Conservation (phyloP, 1,140 invertebrate genomes). For the Aricia agestis region DNA sequence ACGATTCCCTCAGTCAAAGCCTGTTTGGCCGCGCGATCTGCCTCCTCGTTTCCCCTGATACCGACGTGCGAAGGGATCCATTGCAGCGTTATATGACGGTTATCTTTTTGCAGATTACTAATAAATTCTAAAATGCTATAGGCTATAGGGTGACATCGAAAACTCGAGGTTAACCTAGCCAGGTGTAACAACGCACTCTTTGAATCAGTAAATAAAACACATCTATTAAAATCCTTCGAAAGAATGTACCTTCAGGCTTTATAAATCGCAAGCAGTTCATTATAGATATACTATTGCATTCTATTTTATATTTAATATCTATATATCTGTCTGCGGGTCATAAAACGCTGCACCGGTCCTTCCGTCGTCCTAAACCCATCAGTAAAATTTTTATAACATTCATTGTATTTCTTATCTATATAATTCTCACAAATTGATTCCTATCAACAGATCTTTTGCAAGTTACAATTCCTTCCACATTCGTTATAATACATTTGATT, state of each 20-base stretch:
- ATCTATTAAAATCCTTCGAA: too few species aligned
- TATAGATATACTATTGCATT: too few species aligned
- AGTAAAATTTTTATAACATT: too few species aligned
- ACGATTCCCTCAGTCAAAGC: too few species aligned
- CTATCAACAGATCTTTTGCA: conserved; percentile 9
- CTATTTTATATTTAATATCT: too few species aligned
- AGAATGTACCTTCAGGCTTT: too few species aligned
- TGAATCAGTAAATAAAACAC: too few species aligned
- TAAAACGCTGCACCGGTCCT: too few species aligned
- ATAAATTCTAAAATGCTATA: conserved; percentile 10
- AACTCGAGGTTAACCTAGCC: conserved; percentile 11
- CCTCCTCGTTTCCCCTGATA: conserved; percentile 11
- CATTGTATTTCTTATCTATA: too few species aligned
- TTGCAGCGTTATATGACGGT: conserved; percentile 4
- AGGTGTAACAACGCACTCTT: conserved; percentile 11
- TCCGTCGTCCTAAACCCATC: too few species aligned
- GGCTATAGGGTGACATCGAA: conserved; percentile 11
- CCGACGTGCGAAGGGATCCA: conserved; percentile 13
- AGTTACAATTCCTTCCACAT: conserved; percentile 3
- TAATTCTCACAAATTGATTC: neutral
- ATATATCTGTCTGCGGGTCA: too few species aligned
- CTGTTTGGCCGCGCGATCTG: conserved; percentile 2
- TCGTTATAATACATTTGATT: neutral
- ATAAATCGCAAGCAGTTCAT: too few species aligned
- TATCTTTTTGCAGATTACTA: neutral